Evolutionary conservation across 1,140 invertebrate genomes (phyloP), one percentile per base, ranked within the genome.

Genomic region (Drosophila yakuba): DNA sequence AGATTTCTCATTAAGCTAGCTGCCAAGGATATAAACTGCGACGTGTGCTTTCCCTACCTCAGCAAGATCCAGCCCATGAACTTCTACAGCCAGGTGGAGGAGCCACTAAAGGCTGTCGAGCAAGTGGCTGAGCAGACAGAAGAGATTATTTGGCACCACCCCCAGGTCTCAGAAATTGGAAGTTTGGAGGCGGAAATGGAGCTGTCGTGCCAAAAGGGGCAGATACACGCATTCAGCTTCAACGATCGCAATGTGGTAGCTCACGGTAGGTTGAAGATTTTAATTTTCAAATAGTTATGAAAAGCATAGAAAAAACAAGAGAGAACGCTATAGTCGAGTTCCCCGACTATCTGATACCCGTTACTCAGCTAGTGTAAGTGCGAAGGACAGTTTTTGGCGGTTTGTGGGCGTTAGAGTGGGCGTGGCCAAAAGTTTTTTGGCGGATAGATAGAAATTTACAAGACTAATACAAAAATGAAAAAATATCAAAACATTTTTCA

Each of bases 61-160:
- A 50, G 52, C 6, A 5, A 36, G 0, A 39, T 74, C 2, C 7
- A 51, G 4, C 68, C 55, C 2, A 38, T 69, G 20, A 64, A 36
- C 3, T 91, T 58, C 39, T 91, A 74, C 41, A 75, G 63, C 17
- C 60, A 89, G 45, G 77, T 91, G 45, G 51, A 79, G 1, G 60
- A 60, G 6, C 74, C 83, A 0, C 0, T 64, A 0, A 10, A 2
- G n/a, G 77, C 64, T 0, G 0, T 91, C 7, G 15, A 54, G 3
- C 1, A 1, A 8, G 15, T 78, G 4, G 32, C 36, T 0, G 8
- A 8, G 7, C 14, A 12, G 10, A 23, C 39, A 12, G 17, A 8
- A 6, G 6, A 5, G 2, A 52, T 64, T 1, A 25, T 17, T 4
- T 71, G 66, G 36, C 54, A 28, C 28, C n/a, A 2, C 3, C 68